phyloP scores from a whole-genome alignment of 1,140 invertebrate species.

The Drosophila burlai region DNA sequence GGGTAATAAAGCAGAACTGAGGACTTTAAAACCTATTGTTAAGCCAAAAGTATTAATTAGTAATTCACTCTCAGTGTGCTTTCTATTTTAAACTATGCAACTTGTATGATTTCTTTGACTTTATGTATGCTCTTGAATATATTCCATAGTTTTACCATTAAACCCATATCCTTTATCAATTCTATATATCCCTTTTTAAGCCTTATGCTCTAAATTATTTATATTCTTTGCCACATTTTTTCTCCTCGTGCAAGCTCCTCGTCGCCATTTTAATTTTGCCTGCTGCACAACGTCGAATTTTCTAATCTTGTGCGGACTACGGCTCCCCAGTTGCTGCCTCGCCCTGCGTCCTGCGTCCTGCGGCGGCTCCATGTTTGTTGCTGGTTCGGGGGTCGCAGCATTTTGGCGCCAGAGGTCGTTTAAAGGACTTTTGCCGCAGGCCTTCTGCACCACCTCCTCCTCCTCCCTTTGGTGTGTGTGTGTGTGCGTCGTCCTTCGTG shows the following conservation, averaged over 20 bases:
- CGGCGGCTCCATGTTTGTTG: conserved; percentile 44
- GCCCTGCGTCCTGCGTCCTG: conserved; percentile 14
- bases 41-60: background rate
- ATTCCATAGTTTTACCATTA: no score
- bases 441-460: conserved; percentile 41
- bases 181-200: background rate
- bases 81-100: background rate
- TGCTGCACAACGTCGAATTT: conserved; percentile 83
- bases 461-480: background rate
- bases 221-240: background rate
- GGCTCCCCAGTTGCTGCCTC: conserved; percentile 77
- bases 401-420: conserved; percentile 83
- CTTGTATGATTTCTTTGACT: no score
- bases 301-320: conserved; percentile 84
- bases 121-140: no score
- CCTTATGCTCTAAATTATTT: no score
- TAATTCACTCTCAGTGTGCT: background rate
- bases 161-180: background rate
- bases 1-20: background rate
- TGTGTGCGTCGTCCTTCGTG: conserved; percentile 21
- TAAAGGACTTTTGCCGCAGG: conserved; percentile 81
- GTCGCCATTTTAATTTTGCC: conserved; percentile 81
- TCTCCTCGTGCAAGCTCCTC: conserved; percentile 25
- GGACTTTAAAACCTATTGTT: accelerated
- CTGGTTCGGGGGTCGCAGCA: conserved; percentile 69